A percentile compares a stretch with the other conserved stretches of the same genome.
These are phyloP conservation scores for Tautogolabrus adspersus DNA, from an alignment of 2,113 vertebrate species.

Conservation along the genomic window DNA sequence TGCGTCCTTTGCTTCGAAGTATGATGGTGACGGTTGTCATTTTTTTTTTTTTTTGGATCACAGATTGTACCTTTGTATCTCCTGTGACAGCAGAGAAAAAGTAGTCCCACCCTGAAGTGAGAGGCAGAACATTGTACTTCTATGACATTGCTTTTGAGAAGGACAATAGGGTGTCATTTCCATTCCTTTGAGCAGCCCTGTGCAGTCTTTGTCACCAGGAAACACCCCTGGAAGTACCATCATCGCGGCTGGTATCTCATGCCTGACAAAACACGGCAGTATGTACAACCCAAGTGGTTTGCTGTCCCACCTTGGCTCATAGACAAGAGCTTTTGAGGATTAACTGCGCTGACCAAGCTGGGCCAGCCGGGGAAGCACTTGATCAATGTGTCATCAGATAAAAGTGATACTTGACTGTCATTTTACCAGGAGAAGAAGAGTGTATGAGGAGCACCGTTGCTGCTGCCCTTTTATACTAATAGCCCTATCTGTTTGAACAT, in stretches of 20 bases:
- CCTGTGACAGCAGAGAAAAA: constrained; percentile 19
- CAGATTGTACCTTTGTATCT: neutral
- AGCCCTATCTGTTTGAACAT: constrained; percentile 23
- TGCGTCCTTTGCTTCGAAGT: neutral
- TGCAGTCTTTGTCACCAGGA: constrained; percentile 42
- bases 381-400: constrained; percentile 42
- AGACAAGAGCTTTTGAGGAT: constrained; percentile 28
- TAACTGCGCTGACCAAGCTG: constrained; percentile 36
- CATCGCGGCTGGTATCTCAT: constrained; percentile 20
- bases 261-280: constrained; percentile 22
- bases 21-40: neutral
- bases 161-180: constrained; percentile 31
- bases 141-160: constrained; percentile 18
- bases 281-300: constrained; percentile 34
- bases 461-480: constrained; percentile 30
- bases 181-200: constrained; percentile 21
- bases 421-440: constrained; percentile 15
- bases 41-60: neutral
- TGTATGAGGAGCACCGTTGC: constrained; percentile 6
- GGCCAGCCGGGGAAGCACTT: constrained; percentile 16
- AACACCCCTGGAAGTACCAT: constrained; percentile 23
- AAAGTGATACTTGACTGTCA: constrained; percentile 48
- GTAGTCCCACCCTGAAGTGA: constrained; percentile 4
- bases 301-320: constrained; percentile 25
- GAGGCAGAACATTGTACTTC: constrained; percentile 1